Base-by-base conservation (phyloP, 2,113 vertebrate species). In the Cheilinus undulatus region DNA sequence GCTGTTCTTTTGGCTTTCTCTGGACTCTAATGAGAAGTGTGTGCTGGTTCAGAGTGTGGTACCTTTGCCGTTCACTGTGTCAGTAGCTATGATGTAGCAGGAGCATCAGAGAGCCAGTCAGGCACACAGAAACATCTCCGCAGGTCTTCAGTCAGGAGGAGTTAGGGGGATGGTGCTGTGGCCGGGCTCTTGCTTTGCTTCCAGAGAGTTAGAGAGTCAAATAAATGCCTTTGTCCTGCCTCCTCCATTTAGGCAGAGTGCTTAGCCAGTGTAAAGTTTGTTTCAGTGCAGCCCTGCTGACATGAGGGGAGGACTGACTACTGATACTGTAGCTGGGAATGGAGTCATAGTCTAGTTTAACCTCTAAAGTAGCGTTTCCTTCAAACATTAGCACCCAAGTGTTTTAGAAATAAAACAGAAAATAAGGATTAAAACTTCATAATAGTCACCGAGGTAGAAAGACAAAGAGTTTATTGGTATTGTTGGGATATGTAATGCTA, bases 1-100 rank as follows among this genome's bases (percentile, higher is more conserved):
- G 12, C 23, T 50, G 0, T 0, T 4, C 26, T 11, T 13, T 2
- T 0, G 14, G 14, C 7, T 14, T 30, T 45, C 15, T 26, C 5
- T 42, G 4, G 5, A 19, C 19, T 40, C 12, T 40, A 40, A 2
- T 13, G 14, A 34, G 11, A 34, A 10, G 11, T 1, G 32, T n/a
- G 26, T 27, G 26, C 10, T 6, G 3, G 48, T 50, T 24, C 26
- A 9, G 11, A 8, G 23, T 6, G 23, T 40, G 13, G 15, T 40
- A 5, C 10, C 38, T 40, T 40, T 40, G 15, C 5, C 5, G 15
- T 17, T 40, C 38, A 13, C 5, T 14, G 14, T 42, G 40, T 6
- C 19, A 45, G 20, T 3, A 8, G 19, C 7, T 45, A 9, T 56
- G 45, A 62, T 62, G 34, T 17, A 19, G 22, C 7, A 61, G 14